A percentile compares a stretch with the other conserved stretches of the same genome.
phyloP scores from a whole-genome alignment of 2,888 invertebrate species.

The Orthosia incerta region DNA sequence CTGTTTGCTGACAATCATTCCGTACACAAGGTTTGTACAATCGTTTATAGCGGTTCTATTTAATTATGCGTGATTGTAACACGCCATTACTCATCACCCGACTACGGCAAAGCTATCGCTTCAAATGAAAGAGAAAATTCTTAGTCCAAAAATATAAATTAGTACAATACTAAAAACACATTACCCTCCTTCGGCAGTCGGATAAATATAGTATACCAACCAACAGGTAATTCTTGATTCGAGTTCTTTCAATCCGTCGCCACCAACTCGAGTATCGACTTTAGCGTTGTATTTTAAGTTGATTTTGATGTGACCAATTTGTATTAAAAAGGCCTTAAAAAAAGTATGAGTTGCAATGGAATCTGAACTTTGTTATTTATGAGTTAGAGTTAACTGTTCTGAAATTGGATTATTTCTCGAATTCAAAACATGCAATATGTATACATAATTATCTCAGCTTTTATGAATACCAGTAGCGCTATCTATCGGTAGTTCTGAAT shows the following conservation, averaged over 20 bases:
- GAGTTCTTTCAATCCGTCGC: background rate
- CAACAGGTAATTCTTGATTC: background rate
- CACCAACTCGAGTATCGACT: background rate
- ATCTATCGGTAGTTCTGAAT: background rate
- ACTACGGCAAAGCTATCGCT: background rate
- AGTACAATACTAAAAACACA: background rate
- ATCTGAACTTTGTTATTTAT: background rate
- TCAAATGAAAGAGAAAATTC: background rate
- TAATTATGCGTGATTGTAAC: conserved; percentile 78
- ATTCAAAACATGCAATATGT: background rate
- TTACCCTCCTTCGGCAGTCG: no score
- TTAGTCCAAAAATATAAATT: background rate
- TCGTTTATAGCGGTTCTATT: conserved; percentile 70
- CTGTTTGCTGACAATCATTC: conserved; percentile 74
- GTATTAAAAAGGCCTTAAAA: no score
- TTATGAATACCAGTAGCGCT: background rate
- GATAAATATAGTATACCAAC: no score
- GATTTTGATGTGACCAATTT: background rate
- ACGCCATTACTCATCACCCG: conserved; percentile 81
- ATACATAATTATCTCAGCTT: background rate
- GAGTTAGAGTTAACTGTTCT: background rate
- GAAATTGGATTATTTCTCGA: background rate
- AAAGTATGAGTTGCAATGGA: background rate
- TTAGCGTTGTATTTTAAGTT: background rate
- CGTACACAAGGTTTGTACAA: conserved; percentile 78